A percentile compares a stretch with the other conserved stretches of the same genome.
phyloP scores from a whole-genome alignment of 2,888 invertebrate species.

The Choristoneura rosaceana region DNA sequence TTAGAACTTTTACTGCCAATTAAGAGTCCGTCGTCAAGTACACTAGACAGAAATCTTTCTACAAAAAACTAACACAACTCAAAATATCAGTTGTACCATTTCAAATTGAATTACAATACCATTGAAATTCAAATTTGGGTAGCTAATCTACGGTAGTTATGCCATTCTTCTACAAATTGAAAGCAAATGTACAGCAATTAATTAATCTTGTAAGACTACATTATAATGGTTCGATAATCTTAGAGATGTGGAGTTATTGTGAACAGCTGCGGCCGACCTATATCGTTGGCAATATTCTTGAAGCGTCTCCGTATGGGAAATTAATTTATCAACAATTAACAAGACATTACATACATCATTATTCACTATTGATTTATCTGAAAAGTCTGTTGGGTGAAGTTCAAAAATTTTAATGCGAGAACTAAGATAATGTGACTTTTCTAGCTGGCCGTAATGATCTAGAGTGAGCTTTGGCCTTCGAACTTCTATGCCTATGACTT shows the following conservation, averaged over 20 bases:
- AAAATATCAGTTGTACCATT: neutral
- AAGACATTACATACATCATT: neutral
- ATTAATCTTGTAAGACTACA: conserved; percentile 46
- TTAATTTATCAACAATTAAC: neutral
- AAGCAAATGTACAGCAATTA: conserved; percentile 41
- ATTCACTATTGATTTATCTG: neutral
- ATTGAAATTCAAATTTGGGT: neutral
- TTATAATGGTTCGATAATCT: conserved; percentile 42
- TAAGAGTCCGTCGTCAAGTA: neutral
- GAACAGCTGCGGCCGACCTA: conserved; percentile 52
- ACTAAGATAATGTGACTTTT: neutral
- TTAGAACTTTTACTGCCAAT: neutral
- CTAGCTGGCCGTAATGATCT: no score
- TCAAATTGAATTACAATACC: neutral
- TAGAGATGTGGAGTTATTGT: conserved; percentile 49
- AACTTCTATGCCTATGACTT: no score
- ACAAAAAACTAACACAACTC: neutral
- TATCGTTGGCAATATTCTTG: conserved; percentile 45
- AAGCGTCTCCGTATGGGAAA: conserved; percentile 32
- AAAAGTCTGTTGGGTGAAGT: neutral
- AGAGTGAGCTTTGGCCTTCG: no score
- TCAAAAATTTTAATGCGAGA: neutral
- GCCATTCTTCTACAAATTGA: neutral
- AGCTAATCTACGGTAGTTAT: neutral
- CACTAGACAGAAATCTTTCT: neutral